phyloP scores from a whole-genome alignment of 2,113 vertebrate species.

The Butorides virescens region DNA sequence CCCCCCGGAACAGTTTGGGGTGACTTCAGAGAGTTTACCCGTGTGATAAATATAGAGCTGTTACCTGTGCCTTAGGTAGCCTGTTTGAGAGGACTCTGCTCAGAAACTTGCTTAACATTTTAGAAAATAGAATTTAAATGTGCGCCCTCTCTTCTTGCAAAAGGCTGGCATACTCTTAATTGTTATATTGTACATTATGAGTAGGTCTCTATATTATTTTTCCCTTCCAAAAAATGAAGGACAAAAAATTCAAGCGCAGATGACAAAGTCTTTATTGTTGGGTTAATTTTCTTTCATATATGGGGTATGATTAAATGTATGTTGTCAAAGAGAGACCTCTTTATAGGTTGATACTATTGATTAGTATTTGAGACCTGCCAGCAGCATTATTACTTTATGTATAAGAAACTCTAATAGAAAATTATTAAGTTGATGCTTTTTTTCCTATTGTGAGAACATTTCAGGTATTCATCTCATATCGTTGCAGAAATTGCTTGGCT shows the following conservation, averaged over 20 bases:
- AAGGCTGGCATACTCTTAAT: background rate
- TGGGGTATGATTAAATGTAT: background rate
- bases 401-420: background rate
- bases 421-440: background rate
- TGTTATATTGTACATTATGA: background rate
- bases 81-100: background rate
- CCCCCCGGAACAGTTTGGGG: background rate
- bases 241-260: background rate
- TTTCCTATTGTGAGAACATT: background rate
- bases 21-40: background rate
- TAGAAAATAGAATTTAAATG: background rate
- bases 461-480: slow-evolving; percentile 52
- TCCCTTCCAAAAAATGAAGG: background rate
- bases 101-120: background rate
- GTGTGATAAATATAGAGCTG: background rate
- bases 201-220: background rate
- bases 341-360: slow-evolving; percentile 10
- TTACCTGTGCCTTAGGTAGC: background rate
- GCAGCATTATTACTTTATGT: background rate
- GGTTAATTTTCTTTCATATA: background rate
- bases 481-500: slow-evolving; percentile 29
- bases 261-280: background rate
- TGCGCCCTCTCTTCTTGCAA: background rate
- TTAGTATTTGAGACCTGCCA: background rate
- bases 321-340: background rate